Conservation (phyloP, 2,113 vertebrate species). For the Rhabdomys dilectus region DNA sequence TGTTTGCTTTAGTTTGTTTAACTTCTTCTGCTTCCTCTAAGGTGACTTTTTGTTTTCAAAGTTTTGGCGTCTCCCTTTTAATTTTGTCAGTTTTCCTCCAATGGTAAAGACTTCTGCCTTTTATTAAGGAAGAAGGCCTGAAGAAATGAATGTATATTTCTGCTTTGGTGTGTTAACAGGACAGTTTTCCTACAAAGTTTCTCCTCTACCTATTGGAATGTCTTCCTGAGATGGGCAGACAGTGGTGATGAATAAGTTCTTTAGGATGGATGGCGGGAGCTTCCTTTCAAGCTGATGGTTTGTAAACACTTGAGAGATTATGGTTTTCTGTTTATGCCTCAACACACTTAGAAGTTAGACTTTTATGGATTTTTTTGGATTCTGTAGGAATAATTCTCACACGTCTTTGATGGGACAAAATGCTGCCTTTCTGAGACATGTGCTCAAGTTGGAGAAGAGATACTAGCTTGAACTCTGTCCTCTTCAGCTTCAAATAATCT, state of each 20-base stretch:
- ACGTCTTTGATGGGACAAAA: slow-evolving; percentile 3
- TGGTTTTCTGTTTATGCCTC: neutral
- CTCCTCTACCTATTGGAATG: neutral
- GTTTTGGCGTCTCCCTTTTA: neutral
- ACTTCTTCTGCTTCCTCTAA: neutral
- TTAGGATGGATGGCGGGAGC: neutral
- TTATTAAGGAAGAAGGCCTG: neutral
- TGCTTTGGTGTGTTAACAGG: neutral
- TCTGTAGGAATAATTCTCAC: neutral
- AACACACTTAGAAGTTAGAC: slow-evolving; percentile 7
- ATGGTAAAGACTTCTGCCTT: neutral
- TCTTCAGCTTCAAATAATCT: slow-evolving; percentile 21
- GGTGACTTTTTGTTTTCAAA: neutral
- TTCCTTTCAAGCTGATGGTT: neutral
- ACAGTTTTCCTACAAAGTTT: neutral
- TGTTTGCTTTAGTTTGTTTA: slow-evolving; percentile 12
- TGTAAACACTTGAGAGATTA: neutral
- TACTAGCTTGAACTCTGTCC: neutral
- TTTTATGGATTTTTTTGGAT: neutral
- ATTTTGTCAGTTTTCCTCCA: neutral
- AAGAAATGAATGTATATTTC: neutral
- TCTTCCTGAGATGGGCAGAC: neutral
- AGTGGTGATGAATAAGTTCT: neutral
- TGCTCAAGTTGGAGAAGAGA: neutral
- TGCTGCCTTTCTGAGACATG: neutral